phyloP scores from a whole-genome alignment of 2,113 vertebrate genomes.

The Peromyscus maniculatus region DNA sequence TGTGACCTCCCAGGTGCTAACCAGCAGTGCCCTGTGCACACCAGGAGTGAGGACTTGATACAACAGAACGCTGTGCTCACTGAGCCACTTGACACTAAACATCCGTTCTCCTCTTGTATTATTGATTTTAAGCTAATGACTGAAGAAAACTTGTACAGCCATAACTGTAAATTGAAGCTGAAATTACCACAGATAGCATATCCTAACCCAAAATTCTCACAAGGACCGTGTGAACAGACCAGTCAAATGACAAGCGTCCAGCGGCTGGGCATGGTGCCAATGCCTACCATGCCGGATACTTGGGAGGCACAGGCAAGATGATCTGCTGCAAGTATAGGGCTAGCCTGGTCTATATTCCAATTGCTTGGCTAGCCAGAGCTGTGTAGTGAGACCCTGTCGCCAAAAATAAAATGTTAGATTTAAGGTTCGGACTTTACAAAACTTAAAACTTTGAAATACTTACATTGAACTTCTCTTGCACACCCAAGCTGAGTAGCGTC shows the following conservation, averaged over 20 bases:
- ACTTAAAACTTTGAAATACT: conserved; percentile 18
- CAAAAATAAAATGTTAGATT: not conserved
- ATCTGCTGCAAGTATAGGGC: not conserved
- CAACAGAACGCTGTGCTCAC: not conserved
- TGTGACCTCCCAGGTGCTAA: not conserved
- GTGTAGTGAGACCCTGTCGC: not conserved
- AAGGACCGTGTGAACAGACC: not conserved
- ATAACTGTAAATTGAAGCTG: not conserved
- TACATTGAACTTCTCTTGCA: not conserved
- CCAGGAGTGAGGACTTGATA: not conserved
- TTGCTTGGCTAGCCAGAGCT: not conserved
- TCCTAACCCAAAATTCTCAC: not conserved
- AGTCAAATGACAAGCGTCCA: not conserved
- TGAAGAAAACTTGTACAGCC: not conserved
- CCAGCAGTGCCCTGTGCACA: not conserved
- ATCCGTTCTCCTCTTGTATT: not conserved
- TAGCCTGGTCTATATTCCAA: not conserved
- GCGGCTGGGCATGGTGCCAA: not conserved
- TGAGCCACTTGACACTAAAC: not conserved
- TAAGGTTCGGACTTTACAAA: not conserved
- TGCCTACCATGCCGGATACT: not conserved
- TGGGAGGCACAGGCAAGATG: not conserved
- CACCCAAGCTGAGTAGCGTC: not conserved
- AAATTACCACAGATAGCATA: not conserved
- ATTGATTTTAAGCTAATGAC: not conserved